A percentile compares a stretch with the other conserved stretches of the same genome.
Evolutionary conservation across 2,797 vertebrate species (phyloP).

Genomic region (Epinephelus coioides): DNA sequence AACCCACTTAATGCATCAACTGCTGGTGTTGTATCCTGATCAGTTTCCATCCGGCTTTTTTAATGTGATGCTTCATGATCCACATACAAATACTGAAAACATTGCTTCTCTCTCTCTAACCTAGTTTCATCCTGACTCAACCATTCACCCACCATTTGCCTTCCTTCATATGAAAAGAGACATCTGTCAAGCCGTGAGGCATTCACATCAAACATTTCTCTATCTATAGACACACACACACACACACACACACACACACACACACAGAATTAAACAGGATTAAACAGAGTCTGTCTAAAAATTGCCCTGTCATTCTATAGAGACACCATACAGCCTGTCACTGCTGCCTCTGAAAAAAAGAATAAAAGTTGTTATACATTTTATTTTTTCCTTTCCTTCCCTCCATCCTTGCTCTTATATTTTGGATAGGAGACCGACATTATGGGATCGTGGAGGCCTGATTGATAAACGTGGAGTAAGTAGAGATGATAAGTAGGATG

Average conservation of each 20-base stretch:
- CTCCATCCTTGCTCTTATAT: too few relatives aligned
- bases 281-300: slow-evolving; percentile 20
- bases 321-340: neutral
- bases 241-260: neutral
- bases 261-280: slow-evolving; percentile 6
- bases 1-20: neutral
- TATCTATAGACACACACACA: slow-evolving; percentile 10
- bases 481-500: too few relatives aligned
- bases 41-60: slow-evolving; percentile 4
- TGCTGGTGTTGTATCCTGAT: neutral
- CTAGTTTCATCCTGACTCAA: slow-evolving; percentile 19
- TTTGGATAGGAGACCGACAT: too few relatives aligned
- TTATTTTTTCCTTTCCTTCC: too few relatives aligned
- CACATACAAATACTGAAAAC: neutral
- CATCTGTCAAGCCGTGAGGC: slow-evolving; percentile 37
- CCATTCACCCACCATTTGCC: neutral
- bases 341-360: too few relatives aligned
- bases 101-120: neutral
- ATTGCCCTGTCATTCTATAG: slow-evolving; percentile 7
- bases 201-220: slow-evolving; percentile 36
- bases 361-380: too few relatives aligned
- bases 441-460: too few relatives aligned
- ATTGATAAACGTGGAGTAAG: too few relatives aligned
- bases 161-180: slow-evolving; percentile 19
- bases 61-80: neutral